A percentile compares a stretch with the other conserved stretches of the same genome.
Conservation (phyloP, 2,888 invertebrate species). For the Eupithecia abbreviata region DNA sequence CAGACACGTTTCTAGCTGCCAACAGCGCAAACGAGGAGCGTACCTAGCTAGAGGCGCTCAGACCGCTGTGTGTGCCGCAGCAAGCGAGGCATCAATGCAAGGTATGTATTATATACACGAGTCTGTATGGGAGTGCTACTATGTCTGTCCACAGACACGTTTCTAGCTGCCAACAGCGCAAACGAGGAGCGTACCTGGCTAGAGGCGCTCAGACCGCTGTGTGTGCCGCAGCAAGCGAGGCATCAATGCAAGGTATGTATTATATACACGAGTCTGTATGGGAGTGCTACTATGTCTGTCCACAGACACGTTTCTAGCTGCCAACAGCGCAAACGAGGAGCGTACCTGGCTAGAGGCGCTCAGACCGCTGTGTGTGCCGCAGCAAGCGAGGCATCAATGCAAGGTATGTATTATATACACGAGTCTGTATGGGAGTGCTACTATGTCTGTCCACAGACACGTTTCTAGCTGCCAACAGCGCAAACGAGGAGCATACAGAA, state of each 20-base stretch:
- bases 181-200: conserved; percentile 94
- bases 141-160: conserved; percentile 95
- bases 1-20: conserved; percentile 95
- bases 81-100: conserved; percentile 92
- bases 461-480: neutral
- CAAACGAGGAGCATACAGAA: neutral
- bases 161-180: conserved; percentile 92
- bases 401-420: conserved; percentile 70
- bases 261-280: no score
- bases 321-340: conserved; percentile 89
- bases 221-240: conserved; percentile 93
- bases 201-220: conserved; percentile 94
- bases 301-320: conserved; percentile 95
- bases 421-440: neutral
- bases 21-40: conserved; percentile 89
- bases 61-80: conserved; percentile 95
- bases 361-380: conserved; percentile 94
- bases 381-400: conserved; percentile 91
- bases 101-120: conserved; percentile 53
- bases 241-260: conserved; percentile 88
- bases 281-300: conserved; percentile 95
- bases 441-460: neutral
- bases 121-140: conserved; percentile 87
- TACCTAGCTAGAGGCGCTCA: conserved; percentile 96
- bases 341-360: conserved; percentile 96